phyloP scores from a whole-genome alignment of 1,140 invertebrate genomes.

The Drosophila orena region DNA sequence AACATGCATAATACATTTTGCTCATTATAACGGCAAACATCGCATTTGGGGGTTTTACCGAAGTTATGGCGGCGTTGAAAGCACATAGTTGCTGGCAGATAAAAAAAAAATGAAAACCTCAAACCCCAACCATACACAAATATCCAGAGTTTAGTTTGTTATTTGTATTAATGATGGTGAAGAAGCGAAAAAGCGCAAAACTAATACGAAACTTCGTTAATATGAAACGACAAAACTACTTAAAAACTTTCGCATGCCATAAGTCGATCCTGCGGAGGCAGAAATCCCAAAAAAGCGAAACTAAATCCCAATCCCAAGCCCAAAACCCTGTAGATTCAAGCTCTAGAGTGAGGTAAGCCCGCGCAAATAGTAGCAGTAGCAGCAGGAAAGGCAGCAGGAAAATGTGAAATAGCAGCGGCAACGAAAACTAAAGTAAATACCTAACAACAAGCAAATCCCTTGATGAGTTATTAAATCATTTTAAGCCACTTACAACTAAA shows the following conservation, averaged over 20 bases:
- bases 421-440: conserved; percentile 76
- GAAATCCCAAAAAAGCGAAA: conserved; percentile 23
- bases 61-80: conserved; percentile 36
- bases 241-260: conserved; percentile 78
- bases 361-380: conserved; percentile 31
- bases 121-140: conserved; percentile 39
- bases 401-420: conserved; percentile 32
- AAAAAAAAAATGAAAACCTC: conserved; percentile 2
- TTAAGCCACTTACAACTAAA: conserved; percentile 84
- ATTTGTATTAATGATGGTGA: conserved; percentile 76
- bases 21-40: conserved; percentile 76
- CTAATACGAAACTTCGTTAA: conserved; percentile 81
- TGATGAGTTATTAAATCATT: conserved; percentile 84
- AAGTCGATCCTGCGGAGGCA: conserved; percentile 45
- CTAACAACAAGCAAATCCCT: conserved; percentile 80
- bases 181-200: conserved; percentile 78
- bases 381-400: conserved; percentile 2
- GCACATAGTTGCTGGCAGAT: conserved; percentile 18
- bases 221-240: conserved; percentile 82
- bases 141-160: conserved; percentile 67
- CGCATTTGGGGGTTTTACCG: conserved; percentile 12
- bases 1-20: conserved; percentile 55
- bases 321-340: conserved; percentile 9
- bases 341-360: conserved; percentile 24
- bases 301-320: conserved; percentile 21